Evolutionary conservation across 1,140 invertebrate species (phyloP), one percentile per base, ranked within the genome.

Genomic region (Diuraphis noxia): DNA sequence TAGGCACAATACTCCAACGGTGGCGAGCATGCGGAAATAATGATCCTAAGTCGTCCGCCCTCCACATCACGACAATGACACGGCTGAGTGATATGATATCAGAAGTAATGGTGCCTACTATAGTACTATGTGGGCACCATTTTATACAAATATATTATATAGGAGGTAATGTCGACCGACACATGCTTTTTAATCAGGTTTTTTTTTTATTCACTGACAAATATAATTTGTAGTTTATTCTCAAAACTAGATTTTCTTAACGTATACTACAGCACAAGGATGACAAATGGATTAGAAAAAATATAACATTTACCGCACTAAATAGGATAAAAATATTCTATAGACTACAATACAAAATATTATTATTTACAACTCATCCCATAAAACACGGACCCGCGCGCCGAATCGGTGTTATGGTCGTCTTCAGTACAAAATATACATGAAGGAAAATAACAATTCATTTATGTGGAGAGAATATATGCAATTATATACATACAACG

Each of bases 11-110:
- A 49, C 46, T 36, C 2, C 41, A 52, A 86, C 34, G 5, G 43
- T 2, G 9, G 25, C 56, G 21, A 38, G n/a, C 85, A 86, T n/a
- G 85, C 85, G 85, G 85, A 86, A 52, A 86, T 52, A 86, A 86
- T 86, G n/a, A 86, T 86, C 46, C 17, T 9, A 34, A 34, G n/a
- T n/a, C 34, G 46, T 52, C 34, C 34, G 79, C 36, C 21, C 21
- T 79, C 77, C 19, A 10, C 77, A n/a, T n/a, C n/a, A 38, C n/a
- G 36, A 79, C 56, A n/a, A 63, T 30, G 56, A n/a, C 13, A 72
- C 13, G 30, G n/a, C 30, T 72, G 13, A 72, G 13, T 72, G 13
- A 72, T 72, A 72, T 72, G 56, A 72, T n/a, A 72, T 72, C 56
- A 72, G 56, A 17, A 5, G 56, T 72, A n/a, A 72, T 72, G 13